Base-by-base conservation (phyloP, 92 coral and sea anemone species). In the Anthopleura xanthogrammica region DNA sequence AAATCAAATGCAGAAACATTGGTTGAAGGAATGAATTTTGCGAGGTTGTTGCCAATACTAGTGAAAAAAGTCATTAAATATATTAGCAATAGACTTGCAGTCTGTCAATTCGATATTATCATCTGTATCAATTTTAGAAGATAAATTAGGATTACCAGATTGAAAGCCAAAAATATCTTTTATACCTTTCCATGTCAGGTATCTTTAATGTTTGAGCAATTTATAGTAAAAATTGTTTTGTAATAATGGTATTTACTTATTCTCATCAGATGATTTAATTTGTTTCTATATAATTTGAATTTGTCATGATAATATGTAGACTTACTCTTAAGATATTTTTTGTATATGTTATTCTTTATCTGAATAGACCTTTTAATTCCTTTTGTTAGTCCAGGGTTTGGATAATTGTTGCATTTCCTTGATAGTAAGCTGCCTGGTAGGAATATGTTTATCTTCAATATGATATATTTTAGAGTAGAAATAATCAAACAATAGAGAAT, bases 81-180 rank as follows among this genome's bases (percentile, higher is more conserved):
- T 0, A 22, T 57, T 22, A 58, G 83, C 73, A 56, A 58, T 79
- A 14, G 74, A 7, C 57, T 79, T 56, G 57, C 83, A 79, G 23
- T 79, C 83, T 20, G 50, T 79, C 23, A 57, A 12, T 2, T 77
- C 81, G 13, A 46, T 79, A 60, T 60, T 79, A 60, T 79, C 41
- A 29, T 20, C 71, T 43, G 41, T 39, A 4, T 2, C 0, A 22
- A 54, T 10, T 60, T 79, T 54, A 16, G 83, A 55, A n/a, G 81
- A 66, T 17, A 46, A 77, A 29, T 62, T 77, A 52, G 23, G 0
- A 79, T 60, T 79, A 1, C 75, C 39, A 4, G 11, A 4, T 17
- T 16, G 16, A 12, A 20, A 68, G 4, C 75, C 75, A 16, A 57
- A 2, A 57, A 57, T 1, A 1, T 57, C 17, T 13, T 57, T 57